Percentiles rank a stretch among this genome's conserved stretches.
phyloP scores from a whole-genome alignment of 2,113 vertebrate genomes.

The Todiramphus chloris region DNA sequence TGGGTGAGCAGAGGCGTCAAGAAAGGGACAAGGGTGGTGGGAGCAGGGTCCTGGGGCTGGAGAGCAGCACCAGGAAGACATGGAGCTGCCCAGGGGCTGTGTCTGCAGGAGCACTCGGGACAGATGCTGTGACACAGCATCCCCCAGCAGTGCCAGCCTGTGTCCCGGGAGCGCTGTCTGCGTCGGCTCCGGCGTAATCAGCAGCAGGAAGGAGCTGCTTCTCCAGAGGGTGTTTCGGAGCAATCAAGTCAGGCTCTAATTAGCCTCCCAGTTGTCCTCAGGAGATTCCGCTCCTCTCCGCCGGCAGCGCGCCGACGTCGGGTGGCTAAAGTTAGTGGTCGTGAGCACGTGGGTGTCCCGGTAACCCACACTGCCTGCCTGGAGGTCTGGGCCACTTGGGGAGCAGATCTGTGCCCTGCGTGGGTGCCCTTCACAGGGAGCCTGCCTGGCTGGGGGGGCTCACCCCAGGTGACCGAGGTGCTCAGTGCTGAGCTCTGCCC shows the following conservation, averaged over 20 bases:
- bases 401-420: neutral
- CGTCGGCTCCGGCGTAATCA: accelerated
- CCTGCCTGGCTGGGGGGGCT: neutral
- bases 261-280: neutral
- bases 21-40: neutral
- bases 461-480: neutral
- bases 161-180: neutral
- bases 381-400: neutral
- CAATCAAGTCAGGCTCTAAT: neutral
- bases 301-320: accelerated
- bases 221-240: neutral
- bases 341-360: neutral
- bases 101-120: neutral
- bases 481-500: neutral
- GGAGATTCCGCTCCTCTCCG: neutral
- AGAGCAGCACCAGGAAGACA: neutral
- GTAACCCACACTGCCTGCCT: neutral
- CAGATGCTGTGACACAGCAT: accelerated
- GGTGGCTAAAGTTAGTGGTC: neutral
- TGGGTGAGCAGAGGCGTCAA: neutral
- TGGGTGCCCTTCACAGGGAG: neutral
- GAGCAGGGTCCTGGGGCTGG: neutral
- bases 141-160: neutral
- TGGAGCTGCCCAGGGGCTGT: neutral
- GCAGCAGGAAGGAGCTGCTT: neutral